Evolutionary conservation across 2,113 vertebrate species (phyloP).

Genomic region (Poicephalus gulielmi): DNA sequence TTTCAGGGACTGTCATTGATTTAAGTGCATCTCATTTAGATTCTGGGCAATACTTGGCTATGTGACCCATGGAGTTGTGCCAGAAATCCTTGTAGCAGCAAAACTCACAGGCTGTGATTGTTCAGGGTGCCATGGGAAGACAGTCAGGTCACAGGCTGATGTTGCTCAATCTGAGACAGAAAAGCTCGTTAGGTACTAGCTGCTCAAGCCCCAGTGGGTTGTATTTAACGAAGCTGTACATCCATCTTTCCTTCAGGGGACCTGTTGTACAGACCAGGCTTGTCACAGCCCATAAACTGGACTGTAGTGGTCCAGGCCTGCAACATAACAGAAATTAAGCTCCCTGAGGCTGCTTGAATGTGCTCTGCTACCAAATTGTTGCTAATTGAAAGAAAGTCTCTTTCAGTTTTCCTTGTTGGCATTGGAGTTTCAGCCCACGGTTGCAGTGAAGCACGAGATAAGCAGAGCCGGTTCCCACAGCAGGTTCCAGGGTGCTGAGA

Average conservation of each 20-base stretch:
- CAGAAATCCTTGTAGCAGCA: background rate
- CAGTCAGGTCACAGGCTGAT: background rate
- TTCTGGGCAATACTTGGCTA: background rate
- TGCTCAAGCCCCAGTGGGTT: background rate
- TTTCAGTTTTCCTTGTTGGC: background rate
- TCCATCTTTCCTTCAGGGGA: background rate
- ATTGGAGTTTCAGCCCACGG: background rate
- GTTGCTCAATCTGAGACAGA: background rate
- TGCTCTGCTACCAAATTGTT: background rate
- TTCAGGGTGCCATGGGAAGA: background rate
- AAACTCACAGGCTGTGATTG: background rate
- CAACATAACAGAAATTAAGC: background rate
- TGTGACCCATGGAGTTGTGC: background rate
- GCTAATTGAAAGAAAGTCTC: background rate
- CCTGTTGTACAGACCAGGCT: background rate
- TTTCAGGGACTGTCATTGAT: background rate
- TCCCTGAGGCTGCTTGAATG: background rate
- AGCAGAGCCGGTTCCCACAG: background rate
- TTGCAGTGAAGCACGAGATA: background rate
- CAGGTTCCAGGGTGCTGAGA: background rate
- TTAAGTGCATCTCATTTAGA: background rate
- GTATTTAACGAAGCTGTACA: background rate
- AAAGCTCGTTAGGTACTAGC: background rate
- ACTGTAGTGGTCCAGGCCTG: background rate
- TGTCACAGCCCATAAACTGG: background rate